A percentile compares a stretch with the other conserved stretches of the same genome.
Conservation (phyloP, 2,113 vertebrate genomes). For the Pagrus major region DNA sequence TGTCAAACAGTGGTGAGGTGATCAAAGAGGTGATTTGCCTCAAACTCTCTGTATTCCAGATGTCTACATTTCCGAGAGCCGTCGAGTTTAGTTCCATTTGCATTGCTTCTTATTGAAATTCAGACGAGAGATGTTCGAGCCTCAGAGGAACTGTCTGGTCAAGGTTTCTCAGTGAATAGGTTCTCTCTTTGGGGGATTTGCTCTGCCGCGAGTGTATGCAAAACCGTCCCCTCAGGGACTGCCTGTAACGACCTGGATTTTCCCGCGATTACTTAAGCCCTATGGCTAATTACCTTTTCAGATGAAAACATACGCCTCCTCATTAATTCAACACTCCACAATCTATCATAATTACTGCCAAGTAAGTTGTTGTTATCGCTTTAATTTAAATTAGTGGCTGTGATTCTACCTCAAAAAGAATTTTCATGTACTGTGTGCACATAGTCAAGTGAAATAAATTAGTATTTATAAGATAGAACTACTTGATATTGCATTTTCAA, state of each 20-base stretch:
- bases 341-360: slow-evolving; percentile 82
- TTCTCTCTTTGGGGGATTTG: slow-evolving; percentile 47
- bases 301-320: slow-evolving; percentile 77
- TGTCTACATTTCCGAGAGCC: neutral
- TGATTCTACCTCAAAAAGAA: slow-evolving; percentile 31
- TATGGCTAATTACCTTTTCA: slow-evolving; percentile 79
- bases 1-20: slow-evolving; percentile 20
- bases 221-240: slow-evolving; percentile 53
- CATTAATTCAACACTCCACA: slow-evolving; percentile 77
- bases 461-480: no score
- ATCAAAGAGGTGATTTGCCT: slow-evolving; percentile 57
- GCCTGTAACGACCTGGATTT: slow-evolving; percentile 67
- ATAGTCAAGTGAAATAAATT: neutral
- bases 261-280: slow-evolving; percentile 63
- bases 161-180: slow-evolving; percentile 60
- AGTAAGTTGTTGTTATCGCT: slow-evolving; percentile 80
- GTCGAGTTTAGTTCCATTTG: slow-evolving; percentile 17
- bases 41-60: slow-evolving; percentile 23
- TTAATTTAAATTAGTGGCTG: slow-evolving; percentile 74
- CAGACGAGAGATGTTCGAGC: slow-evolving; percentile 41
- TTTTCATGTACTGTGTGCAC: neutral
- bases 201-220: slow-evolving; percentile 42
- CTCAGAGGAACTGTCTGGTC: slow-evolving; percentile 66
- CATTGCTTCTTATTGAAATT: slow-evolving; percentile 56
- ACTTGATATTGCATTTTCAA: neutral